A percentile compares a stretch with the other conserved stretches of the same genome.
Evolutionary conservation across 2,797 vertebrate species (phyloP).

Genomic region (Anguilla pacifica): DNA sequence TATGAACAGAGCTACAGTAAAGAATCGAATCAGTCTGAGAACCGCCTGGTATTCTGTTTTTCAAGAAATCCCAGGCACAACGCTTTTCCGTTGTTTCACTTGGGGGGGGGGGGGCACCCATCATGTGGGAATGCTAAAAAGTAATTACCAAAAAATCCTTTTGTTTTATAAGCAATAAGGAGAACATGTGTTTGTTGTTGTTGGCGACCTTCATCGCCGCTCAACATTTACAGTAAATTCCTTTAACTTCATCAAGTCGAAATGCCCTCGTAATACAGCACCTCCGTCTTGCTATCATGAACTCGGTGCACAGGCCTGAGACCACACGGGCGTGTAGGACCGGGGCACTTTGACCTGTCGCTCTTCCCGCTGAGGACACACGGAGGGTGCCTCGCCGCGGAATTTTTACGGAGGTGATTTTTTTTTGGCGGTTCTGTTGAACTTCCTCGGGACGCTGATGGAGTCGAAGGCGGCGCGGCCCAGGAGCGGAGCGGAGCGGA

Average conservation of each 20-base stretch:
- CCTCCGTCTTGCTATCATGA: conserved; percentile 20
- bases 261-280: conserved; percentile 17
- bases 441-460: conserved; percentile 24
- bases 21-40: background rate
- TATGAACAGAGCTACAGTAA: background rate
- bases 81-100: conserved; percentile 33
- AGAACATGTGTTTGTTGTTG: conserved; percentile 37
- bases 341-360: conserved; percentile 25
- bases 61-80: background rate
- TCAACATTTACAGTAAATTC: conserved; percentile 30
- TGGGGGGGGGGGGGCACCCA: conserved; percentile 19
- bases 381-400: background rate
- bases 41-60: background rate
- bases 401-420: conserved; percentile 30
- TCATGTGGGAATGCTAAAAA: conserved; percentile 36
- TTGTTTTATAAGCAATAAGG: conserved; percentile 44
- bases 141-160: conserved; percentile 39
- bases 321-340: conserved; percentile 11
- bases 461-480: conserved; percentile 14
- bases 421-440: conserved; percentile 28
- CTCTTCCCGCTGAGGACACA: conserved; percentile 6
- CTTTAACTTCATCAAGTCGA: conserved; percentile 36
- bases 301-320: conserved; percentile 6
- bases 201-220: conserved; percentile 26
- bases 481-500: conserved; percentile 18